Base-by-base conservation (phyloP, 2,888 invertebrate genomes). In the Campoletis raptor region DNA sequence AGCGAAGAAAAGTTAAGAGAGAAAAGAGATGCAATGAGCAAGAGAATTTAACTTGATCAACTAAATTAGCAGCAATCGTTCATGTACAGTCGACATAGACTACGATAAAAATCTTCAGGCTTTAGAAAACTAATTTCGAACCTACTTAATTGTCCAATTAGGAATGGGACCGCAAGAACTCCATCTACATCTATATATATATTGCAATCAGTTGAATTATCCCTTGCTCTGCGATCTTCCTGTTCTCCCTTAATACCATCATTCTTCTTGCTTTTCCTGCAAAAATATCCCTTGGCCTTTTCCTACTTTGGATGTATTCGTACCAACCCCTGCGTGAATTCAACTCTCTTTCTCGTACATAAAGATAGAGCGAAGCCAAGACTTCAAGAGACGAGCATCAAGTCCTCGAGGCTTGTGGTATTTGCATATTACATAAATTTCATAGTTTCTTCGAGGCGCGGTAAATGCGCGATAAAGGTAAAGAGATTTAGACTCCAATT, bases 91-190 rank as follows among this genome's bases (percentile, higher is more conserved):
- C 54, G 9, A 54, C 36, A n/a, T 76, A 40, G 54, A 66, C 36
- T 52, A 8, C 67, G 81, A 84, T 86, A 64, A 84, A 86, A 86
- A 84, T 86, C 74, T 78, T 69, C 42, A 42, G 40, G 73, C 84
- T 84, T 79, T 70, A 30, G 78, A 81, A 84, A 86, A 84, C 81
- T 84, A 81, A 84, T 86, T 84, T 78, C 74, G 54, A 86, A 86
- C 84, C 81, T 84, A 86, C 81, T 84, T 81, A 84, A 86, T 86
- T 86, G 84, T 78, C 86, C 84, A 86, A 86, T 86, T 86, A 86
- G 84, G 30, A 86, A 81, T 69, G 48, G 64, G 73, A n/a, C 83
- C 83, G 81, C 79, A 24, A 72, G 24, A 83, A 86, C 79, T 76
- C 77, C 73, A 40, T 86, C 18, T 61, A 36, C 4, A 36, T 12